A percentile compares a stretch with the other conserved stretches of the same genome.
Evolutionary conservation across 2,888 invertebrate species (phyloP).

Genomic region (Diaphora mendica): DNA sequence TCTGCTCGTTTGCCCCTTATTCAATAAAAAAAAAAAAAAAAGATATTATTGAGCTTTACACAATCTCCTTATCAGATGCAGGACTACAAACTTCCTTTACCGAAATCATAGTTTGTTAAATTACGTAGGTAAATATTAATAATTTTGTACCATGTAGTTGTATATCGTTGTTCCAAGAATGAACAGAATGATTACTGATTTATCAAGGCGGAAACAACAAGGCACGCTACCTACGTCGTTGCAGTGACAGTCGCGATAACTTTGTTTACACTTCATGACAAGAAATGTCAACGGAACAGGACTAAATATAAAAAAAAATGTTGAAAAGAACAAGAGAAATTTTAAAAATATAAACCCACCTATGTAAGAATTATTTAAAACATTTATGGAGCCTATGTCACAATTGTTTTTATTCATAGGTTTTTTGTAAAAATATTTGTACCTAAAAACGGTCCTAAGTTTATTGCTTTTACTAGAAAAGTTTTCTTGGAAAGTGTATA

Average conservation of each 20-base stretch:
- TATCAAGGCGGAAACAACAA: conserved; percentile 13
- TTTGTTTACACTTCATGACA: neutral
- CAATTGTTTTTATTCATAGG: neutral
- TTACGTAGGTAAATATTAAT: neutral
- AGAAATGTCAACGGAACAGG: neutral
- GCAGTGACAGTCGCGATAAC: conserved; percentile 9
- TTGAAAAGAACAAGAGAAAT: neutral
- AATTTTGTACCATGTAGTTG: neutral
- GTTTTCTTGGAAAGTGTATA: neutral
- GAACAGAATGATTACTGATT: neutral
- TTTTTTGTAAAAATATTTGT: neutral
- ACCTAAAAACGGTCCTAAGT: neutral
- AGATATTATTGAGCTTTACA: too few relatives aligned
- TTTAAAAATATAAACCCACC: too few relatives aligned
- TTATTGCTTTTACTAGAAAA: neutral
- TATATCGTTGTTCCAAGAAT: neutral
- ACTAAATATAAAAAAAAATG: neutral
- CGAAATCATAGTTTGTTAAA: neutral
- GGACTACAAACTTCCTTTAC: neutral
- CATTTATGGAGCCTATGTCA: too few relatives aligned
- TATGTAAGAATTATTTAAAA: too few relatives aligned
- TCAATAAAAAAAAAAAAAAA: too few relatives aligned
- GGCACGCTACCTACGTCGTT: conserved; percentile 5
- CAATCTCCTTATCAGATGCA: too few relatives aligned
- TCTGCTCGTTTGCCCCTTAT: too few relatives aligned